Base-by-base conservation (phyloP, 2,888 invertebrate genomes). In the Lysandra bellargus region DNA sequence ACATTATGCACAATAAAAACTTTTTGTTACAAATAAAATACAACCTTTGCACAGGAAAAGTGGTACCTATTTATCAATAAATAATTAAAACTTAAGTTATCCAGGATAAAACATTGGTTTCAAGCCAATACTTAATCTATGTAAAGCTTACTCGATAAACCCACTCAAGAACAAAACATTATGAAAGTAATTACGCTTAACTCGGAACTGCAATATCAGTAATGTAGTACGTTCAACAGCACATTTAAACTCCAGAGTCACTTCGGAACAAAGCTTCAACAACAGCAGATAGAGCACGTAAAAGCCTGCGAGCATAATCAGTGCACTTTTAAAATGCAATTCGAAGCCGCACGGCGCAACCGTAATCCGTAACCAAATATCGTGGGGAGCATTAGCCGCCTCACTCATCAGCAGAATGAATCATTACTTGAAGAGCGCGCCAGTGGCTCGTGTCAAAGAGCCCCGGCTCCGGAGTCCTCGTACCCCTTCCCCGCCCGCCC, bases 351-450 rank as follows among this genome's bases (percentile, higher is more conserved):
- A 57, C 53, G 4, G 17, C 80, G 78, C 81, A 79, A 79, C 85
- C 84, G 88, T 89, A 90, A 92, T 91, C 87, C 87, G 87, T 90
- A 90, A 87, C 88, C 88, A 90, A 92, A 92, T 89, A 89, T 88
- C 86, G 84, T 86, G 87, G 86, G 88, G 90, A 88, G 92, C 90
- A 94, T 93, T 94, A 94, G 93, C 93, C 87, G 92, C 90, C 92
- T 92, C 92, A 93, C 90, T 93, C 93, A 93, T 93, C 94, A 93
- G 92, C 89, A 93, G 93, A 94, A 93, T 94, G 93, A 93, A 94
- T 94, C 94, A 94, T 94, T 94, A 94, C 93, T 94, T 94, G 93
- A 94, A 94, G 94, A 93, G 94, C 91, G 89, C 92, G 92, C 88
- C 92, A 92, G 93, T 93, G 92, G 92, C 92, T 93, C 92, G 94